Conservation (phyloP, 2,797 vertebrate genomes). For the Potorous gilbertii region DNA sequence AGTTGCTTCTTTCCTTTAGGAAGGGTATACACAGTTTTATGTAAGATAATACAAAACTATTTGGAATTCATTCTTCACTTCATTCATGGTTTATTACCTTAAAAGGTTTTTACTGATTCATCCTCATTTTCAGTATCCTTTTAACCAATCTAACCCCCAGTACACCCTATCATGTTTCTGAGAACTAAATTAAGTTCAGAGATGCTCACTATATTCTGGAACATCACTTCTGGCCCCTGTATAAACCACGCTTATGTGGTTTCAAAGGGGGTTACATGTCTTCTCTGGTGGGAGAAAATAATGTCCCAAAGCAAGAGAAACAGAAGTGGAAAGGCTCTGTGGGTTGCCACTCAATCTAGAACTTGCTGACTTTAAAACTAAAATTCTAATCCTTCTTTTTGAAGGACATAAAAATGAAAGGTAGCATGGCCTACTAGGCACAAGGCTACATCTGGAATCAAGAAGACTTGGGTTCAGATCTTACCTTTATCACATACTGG, state of each 20-base stretch:
- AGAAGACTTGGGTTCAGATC: slow-evolving; percentile 1
- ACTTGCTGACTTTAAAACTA: neutral
- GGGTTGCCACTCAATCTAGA: neutral
- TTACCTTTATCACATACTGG: neutral
- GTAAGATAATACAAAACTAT: neutral
- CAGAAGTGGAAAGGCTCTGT: neutral
- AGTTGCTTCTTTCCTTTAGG: neutral
- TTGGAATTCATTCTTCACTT: neutral
- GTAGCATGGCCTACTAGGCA: neutral
- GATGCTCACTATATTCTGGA: neutral
- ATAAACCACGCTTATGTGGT: neutral
- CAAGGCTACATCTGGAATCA: neutral
- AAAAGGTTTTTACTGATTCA: neutral
- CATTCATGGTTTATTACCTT: neutral
- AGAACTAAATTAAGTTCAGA: neutral
- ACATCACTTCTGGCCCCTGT: neutral
- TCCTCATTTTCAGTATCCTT: neutral
- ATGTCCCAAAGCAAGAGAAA: neutral
- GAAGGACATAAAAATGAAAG: slow-evolving; percentile 15
- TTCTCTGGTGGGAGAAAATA: neutral
- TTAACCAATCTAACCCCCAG: neutral
- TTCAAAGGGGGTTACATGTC: neutral
- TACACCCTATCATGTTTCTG: neutral
- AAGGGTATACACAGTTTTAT: too few species aligned
- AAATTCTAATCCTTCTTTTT: neutral